Evolutionary conservation across 1,140 invertebrate species (phyloP), one percentile per base, ranked within the genome.

Genomic region (Zaprionus capensis): DNA sequence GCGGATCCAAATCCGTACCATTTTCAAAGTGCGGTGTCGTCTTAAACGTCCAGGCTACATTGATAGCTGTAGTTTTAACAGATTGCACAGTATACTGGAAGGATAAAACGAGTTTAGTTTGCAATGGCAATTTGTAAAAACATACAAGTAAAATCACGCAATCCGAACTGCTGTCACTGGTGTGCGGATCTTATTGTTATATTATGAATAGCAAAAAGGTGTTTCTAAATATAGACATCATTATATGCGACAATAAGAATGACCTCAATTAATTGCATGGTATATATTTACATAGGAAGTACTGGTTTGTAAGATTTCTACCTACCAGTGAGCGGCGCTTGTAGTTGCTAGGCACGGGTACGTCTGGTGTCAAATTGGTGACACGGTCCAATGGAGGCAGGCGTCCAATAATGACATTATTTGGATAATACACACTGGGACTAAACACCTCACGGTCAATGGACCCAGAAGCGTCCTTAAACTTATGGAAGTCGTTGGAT

Each of bases 11-110:
- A 73, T 92, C 82, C 0, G 26, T 38, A 14, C 61, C 56, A 59
- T 24, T 59, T 0, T 94, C 93, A 72, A 94, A 94, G 62, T 96
- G 95, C 26, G 95, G 95, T 64, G 96, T 95, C 1, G 96, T 96
- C 64, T 96, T 94, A 84, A 96, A 97, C 58, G 97, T 96, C 97
- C 97, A 97, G 79, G 96, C 95, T 1, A 97, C 96, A 26, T 95
- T 95, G 1, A 97, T 94, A 78, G 94, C 92, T 55, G 94, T 93
- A 20, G 94, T 94, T 72, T 94, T 92, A 15, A 95, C 94, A 15
- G 94, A 94, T 81, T 95, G 94, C 51, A 95, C 94, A 3, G 94
- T 95, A 81, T 95, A 95, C 93, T 95, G 80, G 36, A 73, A 77
- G 14, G 41, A 31, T 26, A 24, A n/a, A 34, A 44, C 14, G 22